Conservation (phyloP, 64 coral and sea anemone genomes). For the Stichodactyla helianthus region DNA sequence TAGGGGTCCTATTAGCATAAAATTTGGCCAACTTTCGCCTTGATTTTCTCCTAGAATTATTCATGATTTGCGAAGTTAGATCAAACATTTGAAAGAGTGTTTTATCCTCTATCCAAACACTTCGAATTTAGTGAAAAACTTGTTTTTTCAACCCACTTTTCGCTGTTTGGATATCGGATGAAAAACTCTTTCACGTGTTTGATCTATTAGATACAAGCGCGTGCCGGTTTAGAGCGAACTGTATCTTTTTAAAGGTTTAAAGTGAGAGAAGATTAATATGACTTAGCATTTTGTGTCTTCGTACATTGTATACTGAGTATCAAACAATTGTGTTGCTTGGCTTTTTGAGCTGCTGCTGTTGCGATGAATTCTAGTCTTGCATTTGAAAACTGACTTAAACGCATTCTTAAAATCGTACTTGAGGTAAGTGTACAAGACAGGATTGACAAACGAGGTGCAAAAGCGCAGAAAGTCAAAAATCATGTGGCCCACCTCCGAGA, state of each 20-base stretch:
- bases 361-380: neutral
- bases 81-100: too few species aligned
- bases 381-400: conserved; percentile 27
- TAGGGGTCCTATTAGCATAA: too few species aligned
- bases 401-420: conserved; percentile 64
- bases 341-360: neutral
- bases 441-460: conserved; percentile 58
- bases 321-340: neutral
- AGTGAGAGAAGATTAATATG: neutral
- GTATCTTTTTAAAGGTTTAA: neutral
- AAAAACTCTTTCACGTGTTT: too few species aligned
- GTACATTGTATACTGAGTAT: neutral
- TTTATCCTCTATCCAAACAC: too few species aligned
- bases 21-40: too few species aligned
- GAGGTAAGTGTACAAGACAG: conserved; percentile 58
- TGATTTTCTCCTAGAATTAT: too few species aligned
- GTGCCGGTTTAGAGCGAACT: too few species aligned
- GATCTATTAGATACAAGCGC: too few species aligned
- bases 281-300: conserved; percentile 19
- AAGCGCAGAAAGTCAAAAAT: conserved; percentile 66
- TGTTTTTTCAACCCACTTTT: too few species aligned
- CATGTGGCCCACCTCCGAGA: neutral
- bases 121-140: too few species aligned
- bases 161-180: too few species aligned
- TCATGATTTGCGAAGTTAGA: too few species aligned